phyloP scores from a whole-genome alignment of 1,140 invertebrate species.

The Drosophila azteca region DNA sequence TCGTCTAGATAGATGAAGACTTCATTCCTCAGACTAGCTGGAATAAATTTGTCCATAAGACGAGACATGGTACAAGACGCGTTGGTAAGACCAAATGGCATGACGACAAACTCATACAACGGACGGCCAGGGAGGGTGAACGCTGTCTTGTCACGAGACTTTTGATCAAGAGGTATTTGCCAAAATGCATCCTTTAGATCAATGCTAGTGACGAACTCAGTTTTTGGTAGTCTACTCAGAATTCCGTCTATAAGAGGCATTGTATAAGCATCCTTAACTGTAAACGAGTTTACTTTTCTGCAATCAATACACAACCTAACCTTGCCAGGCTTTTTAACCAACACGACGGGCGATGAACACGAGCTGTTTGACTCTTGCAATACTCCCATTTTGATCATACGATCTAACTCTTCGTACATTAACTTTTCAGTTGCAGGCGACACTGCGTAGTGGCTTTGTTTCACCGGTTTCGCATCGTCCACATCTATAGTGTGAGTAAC shows the following conservation, averaged over 20 bases:
- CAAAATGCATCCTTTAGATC: conserved; percentile 4
- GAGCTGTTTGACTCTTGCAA: no score
- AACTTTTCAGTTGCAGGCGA: no score
- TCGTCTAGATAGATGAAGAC: conserved; percentile 5
- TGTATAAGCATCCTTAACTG: no score
- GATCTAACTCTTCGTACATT: no score
- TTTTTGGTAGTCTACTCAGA: not conserved
- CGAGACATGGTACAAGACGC: not conserved
- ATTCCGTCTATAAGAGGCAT: not conserved
- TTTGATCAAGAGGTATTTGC: not conserved
- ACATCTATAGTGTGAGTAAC: no score
- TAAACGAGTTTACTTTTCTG: no score
- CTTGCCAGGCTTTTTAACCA: no score
- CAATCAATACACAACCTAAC: no score
- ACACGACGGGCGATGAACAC: no score
- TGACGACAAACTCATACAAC: conserved; percentile 6
- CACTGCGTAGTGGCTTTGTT: no score
- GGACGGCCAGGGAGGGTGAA: not conserved
- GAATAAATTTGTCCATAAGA: conserved; percentile 10
- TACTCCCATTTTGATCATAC: no score
- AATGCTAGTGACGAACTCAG: not conserved
- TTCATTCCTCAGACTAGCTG: not conserved
- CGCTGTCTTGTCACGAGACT: not conserved
- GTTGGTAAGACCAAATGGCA: conserved; percentile 6
- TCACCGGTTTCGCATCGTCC: no score